Conservation (phyloP, 2,888 invertebrate species). For the Trilocha varians region DNA sequence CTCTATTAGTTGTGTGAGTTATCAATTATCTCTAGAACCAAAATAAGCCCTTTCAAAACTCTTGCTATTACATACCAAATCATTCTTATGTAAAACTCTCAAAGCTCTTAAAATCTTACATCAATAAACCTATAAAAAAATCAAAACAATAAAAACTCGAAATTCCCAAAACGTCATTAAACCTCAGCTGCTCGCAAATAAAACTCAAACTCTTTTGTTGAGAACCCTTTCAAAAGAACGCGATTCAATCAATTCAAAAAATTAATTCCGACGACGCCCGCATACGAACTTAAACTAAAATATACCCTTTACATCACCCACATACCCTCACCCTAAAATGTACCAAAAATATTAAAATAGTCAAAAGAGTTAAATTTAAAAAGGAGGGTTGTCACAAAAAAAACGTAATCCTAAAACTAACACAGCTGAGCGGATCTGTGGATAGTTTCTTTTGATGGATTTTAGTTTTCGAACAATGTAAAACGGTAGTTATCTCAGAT, state of each 20-base stretch:
- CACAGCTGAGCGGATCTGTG: slow-evolving; percentile 60
- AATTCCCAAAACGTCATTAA: not conserved
- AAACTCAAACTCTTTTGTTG: slow-evolving; percentile 31
- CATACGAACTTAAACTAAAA: slow-evolving; percentile 42
- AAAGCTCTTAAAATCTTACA: too few species aligned
- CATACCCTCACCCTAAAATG: slow-evolving; percentile 60
- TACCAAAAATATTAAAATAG: slow-evolving; percentile 71
- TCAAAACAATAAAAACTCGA: not conserved
- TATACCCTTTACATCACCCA: slow-evolving; percentile 47
- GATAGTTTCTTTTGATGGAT: slow-evolving; percentile 24
- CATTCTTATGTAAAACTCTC: too few species aligned
- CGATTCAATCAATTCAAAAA: slow-evolving; percentile 33
- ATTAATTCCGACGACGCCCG: slow-evolving; percentile 46
- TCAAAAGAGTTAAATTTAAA: slow-evolving; percentile 73
- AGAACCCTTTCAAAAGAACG: slow-evolving; percentile 7
- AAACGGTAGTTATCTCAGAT: too few species aligned
- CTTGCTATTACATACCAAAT: too few species aligned
- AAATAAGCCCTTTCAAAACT: slow-evolving; percentile 7
- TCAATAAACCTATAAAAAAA: too few species aligned
- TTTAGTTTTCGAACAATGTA: slow-evolving; percentile 18
- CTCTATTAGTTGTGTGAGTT: too few species aligned
- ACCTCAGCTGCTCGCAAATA: slow-evolving; percentile 5
- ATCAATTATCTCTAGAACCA: slow-evolving; percentile 17
- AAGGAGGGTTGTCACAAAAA: slow-evolving; percentile 51
- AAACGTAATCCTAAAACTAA: slow-evolving; percentile 61